phyloP scores from a whole-genome alignment of 2,888 invertebrate species.

The Tachina grossa region DNA sequence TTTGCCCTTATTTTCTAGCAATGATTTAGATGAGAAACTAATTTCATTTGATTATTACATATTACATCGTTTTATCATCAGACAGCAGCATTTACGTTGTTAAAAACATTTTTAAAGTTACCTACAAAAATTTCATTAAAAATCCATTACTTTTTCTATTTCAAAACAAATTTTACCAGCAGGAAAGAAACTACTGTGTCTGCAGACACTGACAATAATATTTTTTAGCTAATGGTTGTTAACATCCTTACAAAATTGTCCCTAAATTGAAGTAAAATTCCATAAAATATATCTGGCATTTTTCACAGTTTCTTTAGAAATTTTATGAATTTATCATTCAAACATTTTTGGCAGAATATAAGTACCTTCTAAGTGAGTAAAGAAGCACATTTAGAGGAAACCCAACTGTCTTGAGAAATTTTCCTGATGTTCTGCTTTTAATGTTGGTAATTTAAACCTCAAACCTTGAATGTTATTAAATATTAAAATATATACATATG shows the following conservation, averaged over 20 bases:
- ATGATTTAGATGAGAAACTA: slow-evolving; percentile 1
- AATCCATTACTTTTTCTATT: slow-evolving; percentile 55
- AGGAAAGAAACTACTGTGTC: slow-evolving; percentile 1
- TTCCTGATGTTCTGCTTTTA: too few species aligned
- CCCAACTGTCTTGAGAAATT: too few species aligned
- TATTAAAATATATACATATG: neutral
- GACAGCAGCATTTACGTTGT: slow-evolving; percentile 35
- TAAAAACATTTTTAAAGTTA: slow-evolving; percentile 50
- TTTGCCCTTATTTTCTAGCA: neutral
- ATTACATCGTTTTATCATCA: slow-evolving; percentile 36
- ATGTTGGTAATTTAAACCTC: neutral
- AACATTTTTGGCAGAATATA: neutral
- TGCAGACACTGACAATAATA: slow-evolving; percentile 6
- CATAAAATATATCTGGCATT: slow-evolving; percentile 5
- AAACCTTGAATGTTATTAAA: slow-evolving; percentile 3
- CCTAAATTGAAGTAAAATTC: neutral
- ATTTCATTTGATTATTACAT: slow-evolving; percentile 45
- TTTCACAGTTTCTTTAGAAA: neutral
- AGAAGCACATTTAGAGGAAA: too few species aligned
- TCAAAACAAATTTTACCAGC: neutral
- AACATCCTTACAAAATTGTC: neutral
- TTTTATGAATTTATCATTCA: slow-evolving; percentile 15
- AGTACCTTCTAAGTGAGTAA: neutral
- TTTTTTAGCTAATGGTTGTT: neutral
- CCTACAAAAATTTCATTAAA: slow-evolving; percentile 67